A percentile compares a stretch with the other conserved stretches of the same genome.
These are phyloP conservation scores for Sorex araneus DNA, from an alignment of 2,113 vertebrate genomes.

Conservation along the genomic window DNA sequence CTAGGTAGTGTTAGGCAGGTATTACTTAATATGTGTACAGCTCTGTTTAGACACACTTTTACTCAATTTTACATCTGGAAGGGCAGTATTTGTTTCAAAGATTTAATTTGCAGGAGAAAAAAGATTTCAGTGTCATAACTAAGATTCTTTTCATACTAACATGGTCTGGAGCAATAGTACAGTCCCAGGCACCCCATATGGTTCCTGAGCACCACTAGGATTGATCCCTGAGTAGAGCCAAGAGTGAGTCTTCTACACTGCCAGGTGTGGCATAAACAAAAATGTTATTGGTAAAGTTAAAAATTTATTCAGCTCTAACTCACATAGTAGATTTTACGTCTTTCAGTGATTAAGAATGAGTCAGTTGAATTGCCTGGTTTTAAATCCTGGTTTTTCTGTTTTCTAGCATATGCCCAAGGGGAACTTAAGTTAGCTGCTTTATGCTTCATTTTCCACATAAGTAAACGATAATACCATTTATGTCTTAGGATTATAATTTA, in stretches of 20 bases:
- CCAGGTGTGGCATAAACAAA: no score
- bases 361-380: neutral
- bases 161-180: no score
- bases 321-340: neutral
- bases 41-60: conserved; percentile 29
- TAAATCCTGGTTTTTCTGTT: conserved; percentile 25
- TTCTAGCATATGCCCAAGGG: neutral
- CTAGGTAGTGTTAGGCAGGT: neutral
- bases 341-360: neutral
- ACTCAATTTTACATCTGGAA: conserved; percentile 19
- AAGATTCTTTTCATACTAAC: no score
- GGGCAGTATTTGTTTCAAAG: conserved; percentile 4
- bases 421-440: conserved; percentile 4
- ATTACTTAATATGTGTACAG: conserved; percentile 4
- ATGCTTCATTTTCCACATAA: neutral
- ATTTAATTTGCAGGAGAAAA: neutral
- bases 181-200: no score
- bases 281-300: no score
- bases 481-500: neutral
- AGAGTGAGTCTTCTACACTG: no score
- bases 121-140: no score
- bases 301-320: neutral
- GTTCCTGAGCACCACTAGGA: no score
- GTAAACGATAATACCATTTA: conserved; percentile 32
- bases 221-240: no score